phyloP scores from a whole-genome alignment of 23 tunicate species.

The Botrylloides violaceus region DNA sequence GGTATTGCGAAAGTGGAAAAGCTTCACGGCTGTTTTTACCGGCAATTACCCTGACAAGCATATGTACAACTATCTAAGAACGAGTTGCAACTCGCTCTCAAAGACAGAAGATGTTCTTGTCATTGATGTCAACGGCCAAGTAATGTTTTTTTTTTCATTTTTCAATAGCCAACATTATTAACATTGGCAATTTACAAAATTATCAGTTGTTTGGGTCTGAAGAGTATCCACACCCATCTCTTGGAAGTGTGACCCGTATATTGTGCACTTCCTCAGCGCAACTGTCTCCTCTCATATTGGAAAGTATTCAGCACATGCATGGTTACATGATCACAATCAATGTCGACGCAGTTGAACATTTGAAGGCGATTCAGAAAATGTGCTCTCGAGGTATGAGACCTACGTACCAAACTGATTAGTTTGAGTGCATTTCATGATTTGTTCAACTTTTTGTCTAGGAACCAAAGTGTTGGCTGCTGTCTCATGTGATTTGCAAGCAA shows the following conservation, averaged over 20 bases:
- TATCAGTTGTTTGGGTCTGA: slow-evolving; percentile 1
- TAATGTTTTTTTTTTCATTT: background rate
- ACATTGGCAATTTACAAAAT: background rate
- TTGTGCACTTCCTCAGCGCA: slow-evolving; percentile 1
- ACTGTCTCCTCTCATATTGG: background rate
- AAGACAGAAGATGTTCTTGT: slow-evolving; percentile 15
- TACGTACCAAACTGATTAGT: no score
- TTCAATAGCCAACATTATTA: background rate
- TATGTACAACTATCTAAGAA: slow-evolving; percentile 11
- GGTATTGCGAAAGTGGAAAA: slow-evolving; percentile 2
- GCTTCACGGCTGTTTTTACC: slow-evolving; percentile 4
- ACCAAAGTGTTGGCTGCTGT: background rate
- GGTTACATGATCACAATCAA: background rate
- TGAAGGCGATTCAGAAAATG: slow-evolving; percentile 8
- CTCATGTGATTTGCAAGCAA: background rate
- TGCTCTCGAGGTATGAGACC: slow-evolving; percentile 5
- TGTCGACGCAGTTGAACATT: background rate
- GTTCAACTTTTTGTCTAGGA: no score
- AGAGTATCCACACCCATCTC: slow-evolving; percentile 6
- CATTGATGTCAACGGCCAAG: slow-evolving; percentile 17
- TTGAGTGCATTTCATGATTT: background rate
- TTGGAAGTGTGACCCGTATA: slow-evolving; percentile 10
- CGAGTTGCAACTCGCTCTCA: background rate
- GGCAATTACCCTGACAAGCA: slow-evolving; percentile 13
- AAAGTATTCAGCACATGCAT: background rate